phyloP scores from a whole-genome alignment of 2,113 vertebrate genomes.

The Leptodactylus fuscus region DNA sequence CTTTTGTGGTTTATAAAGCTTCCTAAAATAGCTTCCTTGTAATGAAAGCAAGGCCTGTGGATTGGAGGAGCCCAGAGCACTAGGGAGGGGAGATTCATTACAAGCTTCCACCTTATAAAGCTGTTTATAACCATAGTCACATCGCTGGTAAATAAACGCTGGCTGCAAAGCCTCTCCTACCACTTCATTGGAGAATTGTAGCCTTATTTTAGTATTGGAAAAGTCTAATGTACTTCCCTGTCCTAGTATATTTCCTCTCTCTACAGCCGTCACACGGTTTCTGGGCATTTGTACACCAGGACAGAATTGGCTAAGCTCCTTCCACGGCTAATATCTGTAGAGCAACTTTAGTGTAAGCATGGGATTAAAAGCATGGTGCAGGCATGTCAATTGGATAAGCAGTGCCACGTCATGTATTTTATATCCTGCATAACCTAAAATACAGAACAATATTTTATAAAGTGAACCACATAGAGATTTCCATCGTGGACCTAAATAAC shows the following conservation, averaged over 20 bases:
- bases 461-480: background rate
- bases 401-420: background rate
- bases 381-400: background rate
- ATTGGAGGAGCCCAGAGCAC: conserved; percentile 26
- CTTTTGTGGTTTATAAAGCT: conserved; percentile 53
- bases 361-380: background rate
- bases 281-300: background rate
- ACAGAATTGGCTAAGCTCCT: conserved; percentile 12
- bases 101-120: background rate
- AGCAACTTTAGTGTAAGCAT: background rate
- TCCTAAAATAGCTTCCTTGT: conserved; percentile 55
- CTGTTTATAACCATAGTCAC: conserved; percentile 13
- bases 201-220: background rate
- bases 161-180: background rate
- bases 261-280: background rate
- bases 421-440: no score
- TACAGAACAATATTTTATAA: background rate
- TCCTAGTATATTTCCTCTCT: no score
- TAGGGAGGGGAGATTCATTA: background rate
- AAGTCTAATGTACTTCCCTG: background rate
- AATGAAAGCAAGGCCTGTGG: background rate
- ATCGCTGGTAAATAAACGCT: background rate
- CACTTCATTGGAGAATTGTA: background rate
- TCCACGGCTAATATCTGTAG: background rate
- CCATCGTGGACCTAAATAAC: background rate